A percentile compares a stretch with the other conserved stretches of the same genome.
These are phyloP conservation scores for Champsocephalus gunnari DNA, from an alignment of 2,797 vertebrate genomes.

Conservation along the genomic window DNA sequence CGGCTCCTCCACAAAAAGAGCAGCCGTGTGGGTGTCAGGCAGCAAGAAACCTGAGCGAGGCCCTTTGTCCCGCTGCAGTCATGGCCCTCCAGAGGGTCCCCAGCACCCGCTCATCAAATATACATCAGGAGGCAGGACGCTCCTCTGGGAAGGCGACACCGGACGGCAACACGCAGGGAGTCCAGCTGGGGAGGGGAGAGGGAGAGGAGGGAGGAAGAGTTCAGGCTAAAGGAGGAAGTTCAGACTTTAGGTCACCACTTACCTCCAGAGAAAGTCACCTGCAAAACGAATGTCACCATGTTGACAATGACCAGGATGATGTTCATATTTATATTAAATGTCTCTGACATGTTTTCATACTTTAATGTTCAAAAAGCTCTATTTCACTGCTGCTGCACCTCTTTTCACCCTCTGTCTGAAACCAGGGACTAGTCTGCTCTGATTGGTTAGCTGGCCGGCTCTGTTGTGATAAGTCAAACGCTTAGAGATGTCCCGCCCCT, in stretches of 20 bases:
- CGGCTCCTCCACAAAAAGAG: slow-evolving; percentile 34
- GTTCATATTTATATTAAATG: too few species aligned
- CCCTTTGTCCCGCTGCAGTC: slow-evolving; percentile 65
- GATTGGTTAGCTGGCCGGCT: too few species aligned
- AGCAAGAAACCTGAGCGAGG: slow-evolving; percentile 75
- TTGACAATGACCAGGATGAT: too few species aligned
- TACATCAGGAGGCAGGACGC: slow-evolving; percentile 65
- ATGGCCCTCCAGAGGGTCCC: slow-evolving; percentile 61
- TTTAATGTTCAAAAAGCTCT: too few species aligned
- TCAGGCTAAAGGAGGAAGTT: slow-evolving; percentile 1
- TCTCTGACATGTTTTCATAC: too few species aligned
- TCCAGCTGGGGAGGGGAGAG: slow-evolving; percentile 46
- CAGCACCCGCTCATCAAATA: slow-evolving; percentile 77
- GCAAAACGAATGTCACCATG: background rate
- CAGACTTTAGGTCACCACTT: background rate
- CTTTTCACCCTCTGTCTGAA: too few species aligned
- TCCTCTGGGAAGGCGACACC: slow-evolving; percentile 59
- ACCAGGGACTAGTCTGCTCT: too few species aligned
- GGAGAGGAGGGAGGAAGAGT: background rate
- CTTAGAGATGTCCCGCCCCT: too few species aligned
- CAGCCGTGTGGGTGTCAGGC: slow-evolving; percentile 60
- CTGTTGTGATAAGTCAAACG: too few species aligned
- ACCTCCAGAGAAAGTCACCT: background rate
- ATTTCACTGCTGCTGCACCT: too few species aligned
- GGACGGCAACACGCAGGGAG: slow-evolving; percentile 21